A percentile compares a stretch with the other conserved stretches of the same genome.
Conservation (phyloP, 2,797 vertebrate genomes). For the Myotis daubentonii region DNA sequence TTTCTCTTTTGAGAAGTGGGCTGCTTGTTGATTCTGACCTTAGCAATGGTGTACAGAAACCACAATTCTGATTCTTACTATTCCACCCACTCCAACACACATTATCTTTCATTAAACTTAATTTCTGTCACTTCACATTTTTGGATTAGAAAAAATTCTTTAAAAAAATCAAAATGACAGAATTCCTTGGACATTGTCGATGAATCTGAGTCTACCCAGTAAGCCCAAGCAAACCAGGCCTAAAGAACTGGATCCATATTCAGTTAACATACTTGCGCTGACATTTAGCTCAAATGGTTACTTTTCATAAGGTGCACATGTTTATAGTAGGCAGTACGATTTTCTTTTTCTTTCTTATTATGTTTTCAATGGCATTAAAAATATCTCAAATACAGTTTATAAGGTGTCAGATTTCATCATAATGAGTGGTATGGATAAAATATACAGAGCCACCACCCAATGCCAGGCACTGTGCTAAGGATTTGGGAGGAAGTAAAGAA, state of each 20-base stretch:
- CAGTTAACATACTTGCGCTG: neutral
- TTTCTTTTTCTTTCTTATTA: neutral
- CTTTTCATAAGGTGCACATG: neutral
- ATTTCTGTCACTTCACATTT: neutral
- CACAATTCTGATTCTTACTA: neutral
- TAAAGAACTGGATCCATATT: neutral
- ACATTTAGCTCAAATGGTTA: neutral
- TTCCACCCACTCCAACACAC: neutral
- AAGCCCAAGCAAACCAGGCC: neutral
- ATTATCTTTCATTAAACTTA: constrained; percentile 1
- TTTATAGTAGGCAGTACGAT: neutral
- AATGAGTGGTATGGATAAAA: neutral
- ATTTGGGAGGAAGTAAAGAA: neutral
- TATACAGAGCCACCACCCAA: neutral
- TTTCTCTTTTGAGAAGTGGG: neutral
- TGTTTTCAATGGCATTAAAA: neutral
- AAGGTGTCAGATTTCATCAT: neutral
- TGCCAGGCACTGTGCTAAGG: neutral
- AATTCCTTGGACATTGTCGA: neutral
- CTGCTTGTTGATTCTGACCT: neutral
- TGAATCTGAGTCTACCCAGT: neutral
- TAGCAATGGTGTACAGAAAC: neutral
- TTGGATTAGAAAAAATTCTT: neutral
- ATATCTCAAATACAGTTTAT: neutral
- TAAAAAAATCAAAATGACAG: neutral